Evolutionary conservation across 1,140 invertebrate species (phyloP), one percentile per base, ranked within the genome.

Genomic region (Cherax destructor): DNA sequence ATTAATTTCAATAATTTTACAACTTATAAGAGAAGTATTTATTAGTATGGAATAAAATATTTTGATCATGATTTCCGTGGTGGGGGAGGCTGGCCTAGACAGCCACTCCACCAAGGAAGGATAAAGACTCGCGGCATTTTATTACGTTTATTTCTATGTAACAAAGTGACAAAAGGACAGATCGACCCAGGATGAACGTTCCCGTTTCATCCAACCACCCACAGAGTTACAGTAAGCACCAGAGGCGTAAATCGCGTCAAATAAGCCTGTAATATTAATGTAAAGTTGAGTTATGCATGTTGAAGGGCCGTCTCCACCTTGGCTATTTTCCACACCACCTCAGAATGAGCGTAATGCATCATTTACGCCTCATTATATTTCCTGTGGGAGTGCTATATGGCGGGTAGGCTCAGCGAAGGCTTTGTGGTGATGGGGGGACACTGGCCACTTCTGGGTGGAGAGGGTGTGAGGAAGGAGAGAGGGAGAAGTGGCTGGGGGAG

Each of bases 191-290:
- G 9, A 52, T 78, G 21, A 87, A 87, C 52, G 49, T 87, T 0
- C 85, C 85, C 61, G 85, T 61, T 0, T 78, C 85, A 41, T 77
- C 85, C 13, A 87, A 61, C 56, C 74, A 59, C 56, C 85, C 50
- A 61, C 85, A 87, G 56, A 87, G 85, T 47, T 87, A 87, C 77
- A 72, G 85, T 87, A 50, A 78, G 85, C 52, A 56, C 4, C 11
- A 56, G 61, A 61, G 16, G n/a, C 50, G 7, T 5, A 10, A 41
- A 30, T n/a, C 16, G 3, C 9, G 10, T 10, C 4, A 16, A 78
- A 41, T 77, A 24, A 84, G 30, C 18, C 50, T 0, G 61, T 1
- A 41, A 5, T 21, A 9, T 77, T 18, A 52, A 24, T 4, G 4
- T 1, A 11, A 59, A 52, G 11, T 16, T 56, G 1, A 78, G 85